Conservation (phyloP, 2,888 invertebrate genomes). For the Ophion ellenae region DNA sequence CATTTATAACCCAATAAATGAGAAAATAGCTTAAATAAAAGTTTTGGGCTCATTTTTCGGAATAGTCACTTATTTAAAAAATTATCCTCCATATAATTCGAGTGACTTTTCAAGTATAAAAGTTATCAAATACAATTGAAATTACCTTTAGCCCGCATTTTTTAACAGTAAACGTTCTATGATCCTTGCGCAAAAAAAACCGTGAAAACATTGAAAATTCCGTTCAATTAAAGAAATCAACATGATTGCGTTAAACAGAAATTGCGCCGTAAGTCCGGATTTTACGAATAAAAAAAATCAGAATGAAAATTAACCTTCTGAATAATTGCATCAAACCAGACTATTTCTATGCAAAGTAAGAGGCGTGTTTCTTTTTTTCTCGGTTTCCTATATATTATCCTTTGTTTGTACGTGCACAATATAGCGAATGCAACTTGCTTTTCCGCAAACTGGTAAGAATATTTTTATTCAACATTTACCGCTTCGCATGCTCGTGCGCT, state of each 20-base stretch:
- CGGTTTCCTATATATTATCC: not conserved
- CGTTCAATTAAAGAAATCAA: no score
- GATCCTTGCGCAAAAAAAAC: no score
- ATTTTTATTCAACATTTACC: not conserved
- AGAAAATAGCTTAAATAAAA: no score
- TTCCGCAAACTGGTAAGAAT: not conserved
- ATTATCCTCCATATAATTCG: no score
- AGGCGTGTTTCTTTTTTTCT: not conserved
- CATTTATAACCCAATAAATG: no score
- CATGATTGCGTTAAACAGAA: not conserved
- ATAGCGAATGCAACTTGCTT: not conserved
- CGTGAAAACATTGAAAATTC: no score
- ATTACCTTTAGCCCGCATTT: no score
- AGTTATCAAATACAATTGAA: no score
- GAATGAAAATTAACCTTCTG: not conserved
- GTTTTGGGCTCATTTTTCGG: no score
- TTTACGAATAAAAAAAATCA: not conserved
- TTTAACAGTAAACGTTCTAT: no score
- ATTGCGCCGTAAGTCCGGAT: not conserved
- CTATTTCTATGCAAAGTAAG: not conserved
- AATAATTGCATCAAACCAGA: not conserved
- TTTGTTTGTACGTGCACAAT: not conserved
- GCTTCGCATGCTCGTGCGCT: not conserved
- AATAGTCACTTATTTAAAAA: no score
- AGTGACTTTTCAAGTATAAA: no score